phyloP scores from a whole-genome alignment of 2,113 vertebrate species.

The Rhinolophus sinicus region DNA sequence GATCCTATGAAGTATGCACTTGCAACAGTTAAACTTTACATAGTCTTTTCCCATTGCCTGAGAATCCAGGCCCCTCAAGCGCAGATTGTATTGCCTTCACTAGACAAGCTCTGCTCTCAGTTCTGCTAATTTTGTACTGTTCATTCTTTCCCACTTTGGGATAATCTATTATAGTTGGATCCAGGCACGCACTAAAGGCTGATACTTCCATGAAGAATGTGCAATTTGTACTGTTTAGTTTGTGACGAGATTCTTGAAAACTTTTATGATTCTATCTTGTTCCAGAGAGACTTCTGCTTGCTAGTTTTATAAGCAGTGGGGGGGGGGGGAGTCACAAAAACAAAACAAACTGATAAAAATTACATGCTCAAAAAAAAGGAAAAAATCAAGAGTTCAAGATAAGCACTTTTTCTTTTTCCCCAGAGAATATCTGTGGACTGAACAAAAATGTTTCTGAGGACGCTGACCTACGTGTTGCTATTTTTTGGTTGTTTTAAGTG shows the following conservation, averaged over 20 bases:
- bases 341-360: constrained; percentile 82
- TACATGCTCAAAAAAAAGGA: constrained; percentile 53
- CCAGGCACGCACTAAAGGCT: constrained; percentile 86
- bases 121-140: constrained; percentile 87
- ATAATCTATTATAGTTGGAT: constrained; percentile 88
- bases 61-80: constrained; percentile 78
- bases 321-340: constrained; percentile 39
- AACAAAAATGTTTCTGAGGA: constrained; percentile 80
- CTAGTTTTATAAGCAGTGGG: constrained; percentile 81
- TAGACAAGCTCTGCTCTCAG: constrained; percentile 84
- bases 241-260: constrained; percentile 87
- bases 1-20: constrained; percentile 71
- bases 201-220: constrained; percentile 89
- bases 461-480: constrained; percentile 79
- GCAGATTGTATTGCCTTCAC: constrained; percentile 82
- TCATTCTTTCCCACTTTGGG: constrained; percentile 89
- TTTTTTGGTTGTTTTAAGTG: neutral
- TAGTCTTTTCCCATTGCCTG: constrained; percentile 78
- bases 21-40: constrained; percentile 79
- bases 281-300: constrained; percentile 85
- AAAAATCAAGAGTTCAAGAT: constrained; percentile 80
- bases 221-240: constrained; percentile 88
- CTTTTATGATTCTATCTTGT: constrained; percentile 85
- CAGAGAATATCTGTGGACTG: constrained; percentile 78
- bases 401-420: constrained; percentile 81